Conservation (phyloP, 2,797 vertebrate genomes). For the Nannoperca obscura region DNA sequence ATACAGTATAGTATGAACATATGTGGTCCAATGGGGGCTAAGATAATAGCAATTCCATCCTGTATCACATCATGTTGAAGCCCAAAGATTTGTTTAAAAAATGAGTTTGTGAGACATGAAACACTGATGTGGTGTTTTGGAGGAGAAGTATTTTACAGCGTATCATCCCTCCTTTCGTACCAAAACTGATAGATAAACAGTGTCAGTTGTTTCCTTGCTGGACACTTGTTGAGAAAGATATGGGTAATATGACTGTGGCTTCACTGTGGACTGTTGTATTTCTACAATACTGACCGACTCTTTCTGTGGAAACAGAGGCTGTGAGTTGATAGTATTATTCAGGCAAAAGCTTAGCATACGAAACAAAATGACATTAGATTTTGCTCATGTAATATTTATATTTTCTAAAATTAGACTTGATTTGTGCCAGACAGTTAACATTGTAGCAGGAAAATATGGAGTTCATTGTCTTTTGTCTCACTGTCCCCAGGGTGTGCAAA, state of each 20-base stretch:
- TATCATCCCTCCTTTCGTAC: constrained; percentile 17
- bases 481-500: not conserved
- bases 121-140: not conserved
- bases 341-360: constrained; percentile 1
- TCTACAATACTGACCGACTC: not conserved
- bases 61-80: constrained; percentile 15
- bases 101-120: not conserved
- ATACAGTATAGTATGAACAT: constrained; percentile 52
- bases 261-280: not conserved
- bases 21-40: constrained; percentile 4
- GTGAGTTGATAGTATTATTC: constrained; percentile 18
- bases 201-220: constrained; percentile 27
- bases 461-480: constrained; percentile 32
- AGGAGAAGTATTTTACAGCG: not conserved
- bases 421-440: constrained; percentile 26
- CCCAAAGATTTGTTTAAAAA: constrained; percentile 15
- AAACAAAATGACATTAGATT: constrained; percentile 29
- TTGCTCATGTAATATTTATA: constrained; percentile 52
- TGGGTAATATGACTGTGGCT: not conserved
- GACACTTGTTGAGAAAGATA: constrained; percentile 36
- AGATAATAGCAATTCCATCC: constrained; percentile 23
- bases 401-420: constrained; percentile 42
- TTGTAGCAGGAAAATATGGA: constrained; percentile 22
- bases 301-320: constrained; percentile 15
- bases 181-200: constrained; percentile 27